phyloP scores from a whole-genome alignment of 2,888 invertebrate genomes.

The Ectemnius lituratus region DNA sequence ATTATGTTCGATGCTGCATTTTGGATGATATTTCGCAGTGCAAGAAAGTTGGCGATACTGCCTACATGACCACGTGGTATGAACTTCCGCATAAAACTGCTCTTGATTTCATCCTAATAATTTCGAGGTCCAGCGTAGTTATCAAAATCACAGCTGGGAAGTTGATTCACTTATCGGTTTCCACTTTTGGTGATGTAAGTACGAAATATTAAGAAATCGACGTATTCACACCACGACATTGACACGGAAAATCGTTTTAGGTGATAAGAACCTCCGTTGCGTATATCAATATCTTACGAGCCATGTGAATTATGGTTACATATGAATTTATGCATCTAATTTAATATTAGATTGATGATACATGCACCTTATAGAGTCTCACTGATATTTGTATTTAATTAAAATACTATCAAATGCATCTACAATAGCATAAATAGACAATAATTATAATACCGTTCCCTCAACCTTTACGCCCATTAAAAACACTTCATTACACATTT shows the following conservation, averaged over 20 bases:
- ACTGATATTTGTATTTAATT: no score
- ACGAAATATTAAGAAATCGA: background rate
- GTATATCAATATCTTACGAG: constrained; percentile 41
- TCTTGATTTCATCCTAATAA: constrained; percentile 59
- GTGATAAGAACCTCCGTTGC: constrained; percentile 37
- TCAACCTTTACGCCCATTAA: no score
- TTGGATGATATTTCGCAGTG: constrained; percentile 49
- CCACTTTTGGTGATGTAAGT: constrained; percentile 66
- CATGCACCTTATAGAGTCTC: no score
- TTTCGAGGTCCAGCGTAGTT: constrained; percentile 57
- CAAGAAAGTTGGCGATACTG: constrained; percentile 59
- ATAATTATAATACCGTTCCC: no score
- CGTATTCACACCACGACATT: background rate
- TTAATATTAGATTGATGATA: no score
- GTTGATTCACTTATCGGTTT: constrained; percentile 63
- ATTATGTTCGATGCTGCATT: background rate
- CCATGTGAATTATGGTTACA: background rate
- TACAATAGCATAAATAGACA: no score
- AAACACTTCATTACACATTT: no score
- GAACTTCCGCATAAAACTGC: constrained; percentile 56
- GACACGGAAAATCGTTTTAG: constrained; percentile 22
- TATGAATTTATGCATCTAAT: no score
- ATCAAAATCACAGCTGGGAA: constrained; percentile 67
- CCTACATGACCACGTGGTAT: constrained; percentile 69
- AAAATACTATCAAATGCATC: no score